phyloP scores from a whole-genome alignment of 2,888 invertebrate genomes.

The Sesia bembeciformis region DNA sequence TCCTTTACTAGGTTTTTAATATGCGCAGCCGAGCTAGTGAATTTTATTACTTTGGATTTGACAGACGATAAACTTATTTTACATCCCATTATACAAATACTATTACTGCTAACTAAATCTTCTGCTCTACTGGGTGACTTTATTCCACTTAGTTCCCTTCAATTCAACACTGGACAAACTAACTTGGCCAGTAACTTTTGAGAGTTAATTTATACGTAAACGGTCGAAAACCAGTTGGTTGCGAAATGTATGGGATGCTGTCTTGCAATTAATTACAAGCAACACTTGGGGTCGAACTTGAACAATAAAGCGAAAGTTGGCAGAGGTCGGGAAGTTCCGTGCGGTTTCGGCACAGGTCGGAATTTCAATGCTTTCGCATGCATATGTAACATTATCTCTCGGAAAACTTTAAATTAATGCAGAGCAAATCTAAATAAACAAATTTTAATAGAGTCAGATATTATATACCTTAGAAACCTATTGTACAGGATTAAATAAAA shows the following conservation, averaged over 20 bases:
- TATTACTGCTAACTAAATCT: too few species aligned
- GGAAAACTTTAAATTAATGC: too few species aligned
- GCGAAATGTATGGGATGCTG: conserved; percentile 26
- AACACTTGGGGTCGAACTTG: conserved; percentile 31
- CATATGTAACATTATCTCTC: not conserved
- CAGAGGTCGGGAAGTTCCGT: conserved; percentile 17
- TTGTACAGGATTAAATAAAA: too few species aligned
- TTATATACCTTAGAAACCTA: too few species aligned
- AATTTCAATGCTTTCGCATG: conserved; percentile 2
- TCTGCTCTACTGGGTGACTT: too few species aligned
- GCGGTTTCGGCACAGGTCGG: conserved; percentile 7
- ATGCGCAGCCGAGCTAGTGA: too few species aligned
- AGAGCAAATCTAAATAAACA: too few species aligned
- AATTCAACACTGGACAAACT: not conserved
- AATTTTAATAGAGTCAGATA: too few species aligned
- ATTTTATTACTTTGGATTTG: too few species aligned
- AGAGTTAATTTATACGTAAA: conserved; percentile 22
- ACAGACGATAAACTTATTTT: too few species aligned
- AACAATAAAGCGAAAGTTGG: conserved; percentile 40
- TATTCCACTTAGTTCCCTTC: not conserved
- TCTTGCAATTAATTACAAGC: conserved; percentile 45
- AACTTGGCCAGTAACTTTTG: conserved; percentile 6
- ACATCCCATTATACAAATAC: too few species aligned
- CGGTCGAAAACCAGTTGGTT: conserved; percentile 17
- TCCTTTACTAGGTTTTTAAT: too few species aligned